phyloP scores from a whole-genome alignment of 1,140 invertebrate species.

The Parasteatoda tepidariorum region DNA sequence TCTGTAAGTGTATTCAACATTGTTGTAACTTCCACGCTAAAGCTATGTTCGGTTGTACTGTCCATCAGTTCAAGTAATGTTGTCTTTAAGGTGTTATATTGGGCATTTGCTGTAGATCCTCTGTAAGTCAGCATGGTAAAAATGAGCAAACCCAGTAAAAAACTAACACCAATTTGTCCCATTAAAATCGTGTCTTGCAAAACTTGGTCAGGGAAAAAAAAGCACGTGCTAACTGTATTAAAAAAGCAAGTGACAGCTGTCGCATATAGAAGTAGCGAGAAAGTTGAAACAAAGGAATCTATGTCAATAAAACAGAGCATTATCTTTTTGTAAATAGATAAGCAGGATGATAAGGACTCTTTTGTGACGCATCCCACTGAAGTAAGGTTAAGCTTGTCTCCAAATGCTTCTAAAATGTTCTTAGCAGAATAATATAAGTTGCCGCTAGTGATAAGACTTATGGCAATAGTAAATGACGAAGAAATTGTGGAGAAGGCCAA shows the following conservation, averaged over 20 bases:
- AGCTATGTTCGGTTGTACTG: not conserved
- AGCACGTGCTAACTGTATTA: not conserved
- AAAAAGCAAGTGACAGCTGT: not conserved
- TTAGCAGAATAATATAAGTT: not conserved
- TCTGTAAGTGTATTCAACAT: not conserved
- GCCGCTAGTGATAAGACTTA: not conserved
- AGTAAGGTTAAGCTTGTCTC: not conserved
- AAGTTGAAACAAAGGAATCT: not conserved
- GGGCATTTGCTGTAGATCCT: not conserved
- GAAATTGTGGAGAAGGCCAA: not conserved
- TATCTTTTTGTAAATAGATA: slow-evolving; percentile 9
- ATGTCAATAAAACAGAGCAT: slow-evolving; percentile 1
- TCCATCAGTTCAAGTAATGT: not conserved
- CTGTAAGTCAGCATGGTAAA: not conserved
- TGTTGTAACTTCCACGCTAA: not conserved
- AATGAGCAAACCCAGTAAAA: not conserved
- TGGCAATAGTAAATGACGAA: not conserved
- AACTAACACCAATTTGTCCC: not conserved
- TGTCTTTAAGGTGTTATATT: not conserved
- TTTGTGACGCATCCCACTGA: not conserved
- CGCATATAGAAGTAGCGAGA: not conserved
- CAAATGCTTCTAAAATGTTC: not conserved
- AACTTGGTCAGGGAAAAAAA: not conserved
- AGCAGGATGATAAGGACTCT: not conserved
- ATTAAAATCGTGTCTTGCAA: not conserved